A percentile compares a stretch with the other conserved stretches of the same genome.
Conservation (phyloP, 2,888 invertebrate genomes). For the Drosophila antonietae region DNA sequence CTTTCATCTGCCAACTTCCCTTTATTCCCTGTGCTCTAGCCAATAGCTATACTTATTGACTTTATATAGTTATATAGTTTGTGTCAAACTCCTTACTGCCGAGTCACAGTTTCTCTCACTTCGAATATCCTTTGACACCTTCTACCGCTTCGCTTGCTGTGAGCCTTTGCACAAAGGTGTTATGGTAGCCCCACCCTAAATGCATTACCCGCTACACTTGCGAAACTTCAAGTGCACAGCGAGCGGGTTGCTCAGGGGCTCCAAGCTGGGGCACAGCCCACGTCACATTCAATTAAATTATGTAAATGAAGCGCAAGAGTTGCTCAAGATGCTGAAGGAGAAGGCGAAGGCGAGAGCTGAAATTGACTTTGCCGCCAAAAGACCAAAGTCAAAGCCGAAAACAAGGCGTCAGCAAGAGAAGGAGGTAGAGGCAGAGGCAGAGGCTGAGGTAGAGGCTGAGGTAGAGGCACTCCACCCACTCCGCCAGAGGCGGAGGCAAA, state of each 20-base stretch:
- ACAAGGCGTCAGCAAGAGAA: slow-evolving; percentile 6
- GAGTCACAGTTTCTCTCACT: too few species aligned
- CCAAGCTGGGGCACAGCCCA: slow-evolving; percentile 36
- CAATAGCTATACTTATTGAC: too few species aligned
- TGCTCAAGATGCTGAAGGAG: slow-evolving; percentile 49
- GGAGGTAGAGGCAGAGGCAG: background rate
- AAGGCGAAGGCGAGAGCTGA: slow-evolving; percentile 8
- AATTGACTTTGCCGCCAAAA: slow-evolving; percentile 20
- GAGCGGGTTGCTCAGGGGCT: slow-evolving; percentile 1
- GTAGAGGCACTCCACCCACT: slow-evolving; percentile 71
- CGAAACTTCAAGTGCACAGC: slow-evolving; percentile 16
- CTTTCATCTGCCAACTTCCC: background rate
- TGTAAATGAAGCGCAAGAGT: slow-evolving; percentile 78
- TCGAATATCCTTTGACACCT: background rate
- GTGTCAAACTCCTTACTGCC: background rate
- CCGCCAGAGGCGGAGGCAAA: slow-evolving; percentile 28
- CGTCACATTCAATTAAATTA: slow-evolving; percentile 82
- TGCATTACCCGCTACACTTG: slow-evolving; percentile 75
- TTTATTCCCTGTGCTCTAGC: background rate
- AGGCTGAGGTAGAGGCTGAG: background rate
- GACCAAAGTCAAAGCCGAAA: slow-evolving; percentile 23
- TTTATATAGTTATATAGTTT: background rate
- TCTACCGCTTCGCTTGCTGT: slow-evolving; percentile 12
- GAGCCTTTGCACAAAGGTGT: slow-evolving; percentile 51
- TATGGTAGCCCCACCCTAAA: slow-evolving; percentile 63